Percentiles rank a stretch among this genome's conserved stretches.
phyloP scores from a whole-genome alignment of 2,888 invertebrate species.

The Cenopis cana region DNA sequence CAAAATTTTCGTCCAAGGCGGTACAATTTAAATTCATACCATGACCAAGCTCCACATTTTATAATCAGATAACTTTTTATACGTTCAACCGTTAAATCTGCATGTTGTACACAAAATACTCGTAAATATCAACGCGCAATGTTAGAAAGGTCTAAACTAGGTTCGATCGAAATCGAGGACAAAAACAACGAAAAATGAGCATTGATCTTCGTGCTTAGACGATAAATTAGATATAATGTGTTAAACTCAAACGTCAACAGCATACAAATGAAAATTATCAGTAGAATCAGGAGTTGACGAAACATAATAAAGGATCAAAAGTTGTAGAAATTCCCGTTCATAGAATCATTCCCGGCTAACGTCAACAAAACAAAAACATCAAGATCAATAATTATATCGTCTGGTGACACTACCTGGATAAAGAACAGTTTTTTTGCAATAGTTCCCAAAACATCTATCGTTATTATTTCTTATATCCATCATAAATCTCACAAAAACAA shows the following conservation, averaged over 20 bases:
- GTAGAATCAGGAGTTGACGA: slow-evolving; percentile 1
- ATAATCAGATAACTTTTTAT: slow-evolving; percentile 41
- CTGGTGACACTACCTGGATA: slow-evolving; percentile 19
- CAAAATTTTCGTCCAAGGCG: slow-evolving; percentile 21
- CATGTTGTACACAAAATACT: slow-evolving; percentile 29
- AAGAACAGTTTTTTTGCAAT: slow-evolving; percentile 25
- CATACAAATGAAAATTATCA: slow-evolving; percentile 22
- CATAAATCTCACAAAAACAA: slow-evolving; percentile 56
- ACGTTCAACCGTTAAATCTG: slow-evolving; percentile 16
- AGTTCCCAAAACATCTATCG: slow-evolving; percentile 23
- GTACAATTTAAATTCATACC: slow-evolving; percentile 32
- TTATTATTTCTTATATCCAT: slow-evolving; percentile 40
- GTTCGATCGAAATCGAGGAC: slow-evolving; percentile 13
- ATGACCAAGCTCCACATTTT: slow-evolving; percentile 39
- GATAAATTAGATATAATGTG: slow-evolving; percentile 24
- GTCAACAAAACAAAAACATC: slow-evolving; percentile 6
- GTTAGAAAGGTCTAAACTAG: slow-evolving; percentile 14
- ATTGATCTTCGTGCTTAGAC: slow-evolving; percentile 3
- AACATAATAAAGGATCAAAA: neutral
- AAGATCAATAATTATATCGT: slow-evolving; percentile 14
- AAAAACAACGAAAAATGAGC: neutral
- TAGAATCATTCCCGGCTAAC: neutral
- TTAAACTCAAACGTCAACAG: slow-evolving; percentile 20
- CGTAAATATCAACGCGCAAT: slow-evolving; percentile 8
- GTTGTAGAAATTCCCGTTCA: neutral